phyloP scores from a whole-genome alignment of 2,113 vertebrate genomes.

The Calonectris borealis region DNA sequence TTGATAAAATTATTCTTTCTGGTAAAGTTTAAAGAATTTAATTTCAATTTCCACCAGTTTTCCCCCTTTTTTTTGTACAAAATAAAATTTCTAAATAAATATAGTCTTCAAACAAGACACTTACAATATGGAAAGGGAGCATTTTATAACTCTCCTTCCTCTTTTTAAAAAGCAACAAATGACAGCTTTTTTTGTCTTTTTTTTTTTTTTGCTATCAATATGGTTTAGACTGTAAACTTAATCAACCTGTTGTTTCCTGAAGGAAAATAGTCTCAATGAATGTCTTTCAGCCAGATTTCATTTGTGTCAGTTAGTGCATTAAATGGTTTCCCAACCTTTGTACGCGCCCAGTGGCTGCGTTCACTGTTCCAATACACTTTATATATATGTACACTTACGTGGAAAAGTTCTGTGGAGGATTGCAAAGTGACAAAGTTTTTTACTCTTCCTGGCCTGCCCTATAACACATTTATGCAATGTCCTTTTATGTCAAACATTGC shows the following conservation, averaged over 20 bases:
- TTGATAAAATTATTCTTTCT: neutral
- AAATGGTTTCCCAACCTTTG: neutral
- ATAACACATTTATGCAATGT: neutral
- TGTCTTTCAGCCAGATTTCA: neutral
- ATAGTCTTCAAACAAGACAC: neutral
- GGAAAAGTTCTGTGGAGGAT: neutral
- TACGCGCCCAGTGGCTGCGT: fast-evolving
- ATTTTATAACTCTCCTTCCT: neutral
- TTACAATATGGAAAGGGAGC: neutral
- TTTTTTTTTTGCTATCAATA: neutral
- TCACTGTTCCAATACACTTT: neutral
- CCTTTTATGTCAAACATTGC: neutral
- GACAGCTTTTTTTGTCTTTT: neutral
- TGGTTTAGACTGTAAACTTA: neutral
- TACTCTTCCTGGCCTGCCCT: neutral
- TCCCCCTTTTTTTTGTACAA: fast-evolving
- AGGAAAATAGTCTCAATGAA: neutral
- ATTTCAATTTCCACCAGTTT: neutral
- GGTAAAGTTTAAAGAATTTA: neutral
- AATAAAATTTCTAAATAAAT: neutral
- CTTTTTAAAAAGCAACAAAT: neutral
- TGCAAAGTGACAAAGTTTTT: neutral
- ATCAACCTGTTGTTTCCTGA: neutral
- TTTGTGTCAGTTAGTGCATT: neutral
- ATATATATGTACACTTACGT: neutral